Conservation (phyloP, 2,797 vertebrate genomes). For the Sebastes cheni region DNA sequence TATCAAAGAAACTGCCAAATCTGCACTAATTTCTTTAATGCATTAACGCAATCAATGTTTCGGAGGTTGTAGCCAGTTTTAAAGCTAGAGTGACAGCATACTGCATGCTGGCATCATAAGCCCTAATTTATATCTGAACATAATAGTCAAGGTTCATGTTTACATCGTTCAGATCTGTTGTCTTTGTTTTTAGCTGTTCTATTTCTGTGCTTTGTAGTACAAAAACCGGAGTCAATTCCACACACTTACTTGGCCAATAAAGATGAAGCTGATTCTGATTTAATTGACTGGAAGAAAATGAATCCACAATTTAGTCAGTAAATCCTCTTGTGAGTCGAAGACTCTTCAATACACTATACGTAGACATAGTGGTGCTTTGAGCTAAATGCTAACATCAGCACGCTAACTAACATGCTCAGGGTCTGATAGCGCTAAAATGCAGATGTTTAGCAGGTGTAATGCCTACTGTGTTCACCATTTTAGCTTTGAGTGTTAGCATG, state of each 20-base stretch:
- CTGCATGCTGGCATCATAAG: too few species aligned
- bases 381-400: not conserved
- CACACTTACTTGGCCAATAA: not conserved
- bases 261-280: not conserved
- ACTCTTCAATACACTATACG: not conserved
- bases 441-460: not conserved
- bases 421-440: not conserved
- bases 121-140: too few species aligned
- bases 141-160: not conserved
- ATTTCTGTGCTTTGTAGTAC: not conserved
- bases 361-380: not conserved
- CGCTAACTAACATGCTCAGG: not conserved
- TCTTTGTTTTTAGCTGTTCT: fast-evolving
- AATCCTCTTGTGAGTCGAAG: not conserved
- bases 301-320: not conserved
- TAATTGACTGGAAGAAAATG: not conserved
- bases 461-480: not conserved
- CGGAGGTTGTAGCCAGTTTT: too few species aligned
- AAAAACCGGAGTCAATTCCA: not conserved
- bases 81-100: too few species aligned
- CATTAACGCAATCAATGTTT: too few species aligned
- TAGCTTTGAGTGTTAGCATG: not conserved
- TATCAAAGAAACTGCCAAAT: too few species aligned
- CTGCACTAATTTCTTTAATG: too few species aligned
- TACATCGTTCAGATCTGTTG: not conserved